Base-by-base conservation (phyloP, 1,140 invertebrate species). In the Drosophila elegans region DNA sequence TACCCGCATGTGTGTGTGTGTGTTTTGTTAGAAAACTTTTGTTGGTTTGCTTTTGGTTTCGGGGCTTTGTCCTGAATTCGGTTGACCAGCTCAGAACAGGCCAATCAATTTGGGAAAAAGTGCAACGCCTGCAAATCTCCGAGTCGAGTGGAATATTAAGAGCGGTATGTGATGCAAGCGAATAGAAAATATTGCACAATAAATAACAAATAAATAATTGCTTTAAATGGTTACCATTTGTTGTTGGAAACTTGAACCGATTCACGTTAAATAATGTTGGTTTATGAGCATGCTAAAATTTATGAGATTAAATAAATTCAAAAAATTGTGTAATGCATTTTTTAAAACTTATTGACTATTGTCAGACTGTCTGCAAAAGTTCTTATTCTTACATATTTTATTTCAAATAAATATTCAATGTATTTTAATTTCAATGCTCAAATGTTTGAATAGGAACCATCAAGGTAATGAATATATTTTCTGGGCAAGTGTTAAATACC, bases 91-190 rank as follows among this genome's bases (percentile, higher is more conserved):
- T 16, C 56, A 51, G 60, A 42, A 25, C 36, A 36, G 67, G 64
- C 51, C 66, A 72, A 71, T 72, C 71, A 71, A 57, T 36, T 41
- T 4, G 21, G 5, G 3, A 71, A 71, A 71, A 71, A 46, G 49
- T 64, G 34, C 34, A 21, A 13, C 12, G 27, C 36, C 2, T 16
- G 54, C 38, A 60, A 42, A 34, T 34, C 38, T 62, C 16, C n/a
- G 25, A 29, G 11, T 54, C 32, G 10, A 27, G 57, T 61, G 39
- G 25, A 12, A 61, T 61, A 21, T 45, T 36, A 61, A 61, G 27
- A 36, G 6, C 10, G 16, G 3, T 2, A 9, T 36, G 36, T 34
- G 16, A 41, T 25, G 11, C 10, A 6, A 42, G 55, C 6, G 16
- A 1, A 34, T 44, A 13, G 1, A 62, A 56, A 39, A 29, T 29